A percentile compares a stretch with the other conserved stretches of the same genome.
Conservation (phyloP, 1,140 invertebrate genomes). For the Arctopsyche grandis region DNA sequence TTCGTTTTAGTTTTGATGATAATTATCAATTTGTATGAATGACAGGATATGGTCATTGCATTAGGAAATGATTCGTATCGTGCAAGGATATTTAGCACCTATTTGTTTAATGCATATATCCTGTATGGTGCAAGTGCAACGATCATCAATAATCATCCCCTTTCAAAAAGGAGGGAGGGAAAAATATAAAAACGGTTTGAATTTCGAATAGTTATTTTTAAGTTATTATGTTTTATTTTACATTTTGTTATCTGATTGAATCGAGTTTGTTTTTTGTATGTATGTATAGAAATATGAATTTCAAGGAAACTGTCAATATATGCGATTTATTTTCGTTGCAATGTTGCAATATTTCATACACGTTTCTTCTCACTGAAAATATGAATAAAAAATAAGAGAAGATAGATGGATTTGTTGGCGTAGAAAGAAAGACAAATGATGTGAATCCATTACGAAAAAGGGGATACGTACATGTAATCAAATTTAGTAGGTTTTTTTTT, state of each 20-base stretch:
- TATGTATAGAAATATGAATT: no score
- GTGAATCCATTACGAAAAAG: constrained; percentile 45
- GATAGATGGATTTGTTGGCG: constrained; percentile 34
- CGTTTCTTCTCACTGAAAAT: constrained; percentile 11
- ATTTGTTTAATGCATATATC: constrained; percentile 48
- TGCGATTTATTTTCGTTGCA: no score
- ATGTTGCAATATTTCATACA: not conserved
- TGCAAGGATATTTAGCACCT: constrained; percentile 32
- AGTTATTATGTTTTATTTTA: no score
- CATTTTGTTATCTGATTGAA: no score
- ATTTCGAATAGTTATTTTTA: no score
- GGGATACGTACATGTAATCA: constrained; percentile 1
- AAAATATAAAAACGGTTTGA: not conserved
- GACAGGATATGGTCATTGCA: constrained; percentile 37
- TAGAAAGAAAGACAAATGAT: constrained; percentile 51
- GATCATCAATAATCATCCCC: constrained; percentile 41
- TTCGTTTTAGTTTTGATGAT: not conserved
- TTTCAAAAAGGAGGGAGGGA: not conserved
- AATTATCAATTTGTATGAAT: constrained; percentile 26
- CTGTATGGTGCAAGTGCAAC: constrained; percentile 32
- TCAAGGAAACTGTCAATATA: no score
- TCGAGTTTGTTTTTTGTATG: no score
- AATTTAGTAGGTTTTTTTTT: not conserved
- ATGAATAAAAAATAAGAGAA: constrained; percentile 20
- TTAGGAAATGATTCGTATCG: constrained; percentile 36